phyloP scores from a whole-genome alignment of 1,140 invertebrate species.

The Drosophila nigromelanica region DNA sequence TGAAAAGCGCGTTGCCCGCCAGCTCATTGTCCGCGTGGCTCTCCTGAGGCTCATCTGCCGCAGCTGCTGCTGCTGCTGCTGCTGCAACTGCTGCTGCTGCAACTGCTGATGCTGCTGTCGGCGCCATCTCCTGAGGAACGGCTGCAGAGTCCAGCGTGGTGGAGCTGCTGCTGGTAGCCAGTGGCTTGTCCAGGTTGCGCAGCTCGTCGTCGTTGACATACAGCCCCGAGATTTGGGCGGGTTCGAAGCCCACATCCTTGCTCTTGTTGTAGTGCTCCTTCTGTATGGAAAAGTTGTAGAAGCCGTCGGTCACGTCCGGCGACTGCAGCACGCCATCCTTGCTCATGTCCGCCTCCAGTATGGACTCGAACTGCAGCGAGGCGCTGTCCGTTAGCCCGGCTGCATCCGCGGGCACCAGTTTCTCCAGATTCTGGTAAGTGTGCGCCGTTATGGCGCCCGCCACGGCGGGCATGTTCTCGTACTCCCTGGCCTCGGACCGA shows the following conservation, averaged over 20 bases:
- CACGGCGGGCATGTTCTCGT: constrained; percentile 62
- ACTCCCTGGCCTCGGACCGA: constrained; percentile 51
- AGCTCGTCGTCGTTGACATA: constrained; percentile 79
- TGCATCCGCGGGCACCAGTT: constrained; percentile 64
- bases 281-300: constrained; percentile 82
- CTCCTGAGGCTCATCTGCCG: constrained; percentile 22
- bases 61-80: constrained; percentile 5
- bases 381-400: constrained; percentile 75
- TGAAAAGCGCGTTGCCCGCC: constrained; percentile 82
- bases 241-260: constrained; percentile 67
- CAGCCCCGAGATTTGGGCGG: constrained; percentile 58
- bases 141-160: constrained; percentile 34
- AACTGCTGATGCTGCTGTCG: constrained; percentile 22
- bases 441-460: constrained; percentile 32
- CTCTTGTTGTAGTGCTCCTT: constrained; percentile 81
- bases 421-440: constrained; percentile 79
- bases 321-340: constrained; percentile 67
- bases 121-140: constrained; percentile 42
- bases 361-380: constrained; percentile 81
- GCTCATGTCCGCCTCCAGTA: constrained; percentile 71
- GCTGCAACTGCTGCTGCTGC: constrained; percentile 12
- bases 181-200: constrained; percentile 70
- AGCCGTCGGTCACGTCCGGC: constrained; percentile 81
- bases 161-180: constrained; percentile 50
- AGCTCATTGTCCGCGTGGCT: constrained; percentile 69